These are phyloP conservation scores for Microtus pennsylvanicus DNA, from an alignment of 2,113 vertebrate genomes.

Conservation along the genomic window DNA sequence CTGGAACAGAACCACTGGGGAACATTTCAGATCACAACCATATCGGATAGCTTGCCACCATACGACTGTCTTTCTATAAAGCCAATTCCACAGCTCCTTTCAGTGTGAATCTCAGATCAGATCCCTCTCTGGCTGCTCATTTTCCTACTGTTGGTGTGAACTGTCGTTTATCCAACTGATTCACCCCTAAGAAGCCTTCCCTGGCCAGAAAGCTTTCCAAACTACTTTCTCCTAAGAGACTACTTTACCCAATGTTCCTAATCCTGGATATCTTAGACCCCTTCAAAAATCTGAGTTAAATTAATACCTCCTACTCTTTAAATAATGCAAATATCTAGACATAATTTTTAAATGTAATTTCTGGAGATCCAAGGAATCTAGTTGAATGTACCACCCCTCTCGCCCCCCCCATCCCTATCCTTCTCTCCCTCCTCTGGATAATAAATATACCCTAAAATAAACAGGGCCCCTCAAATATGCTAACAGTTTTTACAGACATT, in stretches of 20 bases:
- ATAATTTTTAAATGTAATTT: neutral
- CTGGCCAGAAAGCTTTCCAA: neutral
- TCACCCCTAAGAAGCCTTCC: neutral
- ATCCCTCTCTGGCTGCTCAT: neutral
- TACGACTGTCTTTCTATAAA: neutral
- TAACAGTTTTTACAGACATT: neutral
- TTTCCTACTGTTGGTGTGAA: neutral
- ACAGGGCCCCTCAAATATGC: neutral
- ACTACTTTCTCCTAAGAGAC: neutral
- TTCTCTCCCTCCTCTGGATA: neutral
- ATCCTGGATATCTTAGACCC: neutral
- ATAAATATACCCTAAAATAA: neutral
- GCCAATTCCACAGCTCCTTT: neutral
- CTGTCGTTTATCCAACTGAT: neutral
- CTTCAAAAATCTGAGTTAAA: neutral
- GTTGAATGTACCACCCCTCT: neutral
- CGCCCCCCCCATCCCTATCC: accelerated
- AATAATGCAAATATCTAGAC: neutral
- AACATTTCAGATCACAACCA: neutral
- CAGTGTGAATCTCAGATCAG: neutral
- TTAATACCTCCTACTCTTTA: neutral
- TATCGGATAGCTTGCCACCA: neutral
- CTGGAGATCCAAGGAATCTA: neutral
- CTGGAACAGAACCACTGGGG: neutral
- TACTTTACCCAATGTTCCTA: neutral